Percentiles rank a stretch among this genome's conserved stretches.
Conservation (phyloP, 2,888 invertebrate species). For the Pachymerium ferrugineum region DNA sequence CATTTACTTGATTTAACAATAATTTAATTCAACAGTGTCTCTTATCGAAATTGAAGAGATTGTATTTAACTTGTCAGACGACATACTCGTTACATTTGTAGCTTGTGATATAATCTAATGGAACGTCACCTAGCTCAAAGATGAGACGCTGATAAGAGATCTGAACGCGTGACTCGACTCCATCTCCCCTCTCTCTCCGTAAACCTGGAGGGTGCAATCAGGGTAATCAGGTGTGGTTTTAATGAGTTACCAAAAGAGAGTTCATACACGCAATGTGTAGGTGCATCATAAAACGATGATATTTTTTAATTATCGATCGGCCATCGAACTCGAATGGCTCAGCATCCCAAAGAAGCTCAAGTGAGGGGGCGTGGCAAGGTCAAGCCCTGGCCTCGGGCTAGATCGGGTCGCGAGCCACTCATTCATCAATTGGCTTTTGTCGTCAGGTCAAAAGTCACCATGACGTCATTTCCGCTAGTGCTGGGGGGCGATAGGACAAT, state of each 20-base stretch:
- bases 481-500: too few species aligned
- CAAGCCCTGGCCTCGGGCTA: neutral
- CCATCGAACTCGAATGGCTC: neutral
- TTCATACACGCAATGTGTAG: neutral
- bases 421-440: neutral
- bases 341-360: neutral
- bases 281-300: neutral
- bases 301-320: neutral
- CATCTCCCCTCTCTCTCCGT: neutral
- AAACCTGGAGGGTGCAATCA: neutral
- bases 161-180: neutral
- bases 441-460: neutral
- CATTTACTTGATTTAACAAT: too few species aligned
- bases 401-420: constrained; percentile 14
- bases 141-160: neutral
- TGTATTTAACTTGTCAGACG: neutral
- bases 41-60: neutral
- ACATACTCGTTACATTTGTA: neutral
- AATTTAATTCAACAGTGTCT: too few species aligned
- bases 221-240: neutral
- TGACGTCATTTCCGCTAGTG: neutral
- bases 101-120: neutral
- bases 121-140: neutral
- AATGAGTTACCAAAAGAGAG: constrained; percentile 7
- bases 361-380: neutral